Evolutionary conservation across 2,888 invertebrate species (phyloP).

Genomic region (Papilio demoleus): DNA sequence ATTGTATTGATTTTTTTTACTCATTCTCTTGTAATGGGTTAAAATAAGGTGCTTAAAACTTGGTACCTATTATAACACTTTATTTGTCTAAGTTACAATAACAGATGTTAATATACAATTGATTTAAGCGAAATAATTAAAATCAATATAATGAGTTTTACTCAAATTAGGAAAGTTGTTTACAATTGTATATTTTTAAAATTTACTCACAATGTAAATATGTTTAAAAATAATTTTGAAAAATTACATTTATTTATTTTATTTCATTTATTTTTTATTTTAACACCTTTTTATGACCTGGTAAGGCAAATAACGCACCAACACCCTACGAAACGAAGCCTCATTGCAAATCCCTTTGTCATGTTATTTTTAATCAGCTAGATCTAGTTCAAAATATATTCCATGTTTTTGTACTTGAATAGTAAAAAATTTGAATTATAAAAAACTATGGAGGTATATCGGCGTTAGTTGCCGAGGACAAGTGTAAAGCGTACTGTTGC

Average conservation of each 20-base stretch:
- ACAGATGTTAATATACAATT: neutral
- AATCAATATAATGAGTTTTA: conserved; percentile 16
- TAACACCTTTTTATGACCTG: conserved; percentile 46
- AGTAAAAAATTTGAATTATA: conserved; percentile 44
- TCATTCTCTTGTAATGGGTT: neutral
- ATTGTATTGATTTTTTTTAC: neutral
- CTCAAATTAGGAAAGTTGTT: conserved; percentile 49
- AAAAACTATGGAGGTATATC: conserved; percentile 51
- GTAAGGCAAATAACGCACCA: conserved; percentile 79
- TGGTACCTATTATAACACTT: neutral
- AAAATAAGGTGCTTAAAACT: neutral
- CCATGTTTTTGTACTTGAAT: conserved; percentile 11
- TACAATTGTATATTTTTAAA: conserved; percentile 57
- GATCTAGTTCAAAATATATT: neutral
- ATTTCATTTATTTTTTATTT: conserved; percentile 65
- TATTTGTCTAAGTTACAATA: neutral
- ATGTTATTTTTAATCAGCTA: conserved; percentile 32
- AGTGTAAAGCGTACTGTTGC: conserved; percentile 79
- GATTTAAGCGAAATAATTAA: neutral
- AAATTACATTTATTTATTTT: conserved; percentile 82
- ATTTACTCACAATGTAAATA: conserved; percentile 80
- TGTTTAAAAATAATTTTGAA: conserved; percentile 72
- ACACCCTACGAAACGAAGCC: conserved; percentile 49
- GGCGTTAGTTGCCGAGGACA: conserved; percentile 53
- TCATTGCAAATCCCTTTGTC: conserved; percentile 40